Evolutionary conservation across 2,888 invertebrate species (phyloP).

Genomic region (Lapara coniferarum): DNA sequence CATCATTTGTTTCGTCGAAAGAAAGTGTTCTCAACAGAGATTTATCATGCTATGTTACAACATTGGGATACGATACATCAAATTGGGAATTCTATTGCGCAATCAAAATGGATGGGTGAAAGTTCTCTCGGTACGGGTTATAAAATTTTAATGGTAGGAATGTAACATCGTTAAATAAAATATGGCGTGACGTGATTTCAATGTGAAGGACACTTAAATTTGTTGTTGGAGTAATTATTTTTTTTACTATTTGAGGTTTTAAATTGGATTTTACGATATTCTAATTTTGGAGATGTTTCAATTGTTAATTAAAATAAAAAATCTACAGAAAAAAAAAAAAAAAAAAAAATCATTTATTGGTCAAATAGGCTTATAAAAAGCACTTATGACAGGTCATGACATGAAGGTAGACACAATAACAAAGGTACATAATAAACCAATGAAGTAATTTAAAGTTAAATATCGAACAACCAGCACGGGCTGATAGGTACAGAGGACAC

Average conservation of each 20-base stretch:
- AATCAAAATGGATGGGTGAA: constrained; percentile 19
- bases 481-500: no score
- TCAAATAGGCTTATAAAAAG: no score
- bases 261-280: no score
- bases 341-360: no score
- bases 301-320: no score
- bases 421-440: no score
- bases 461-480: no score
- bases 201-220: constrained; percentile 13
- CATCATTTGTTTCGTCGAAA: constrained; percentile 73
- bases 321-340: no score
- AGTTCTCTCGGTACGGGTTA: constrained; percentile 16
- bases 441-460: no score
- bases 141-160: constrained; percentile 20
- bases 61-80: constrained; percentile 22
- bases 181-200: constrained; percentile 7
- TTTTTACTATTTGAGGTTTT: background rate
- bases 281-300: no score
- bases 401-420: no score
- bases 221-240: background rate
- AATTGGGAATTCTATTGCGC: constrained; percentile 19
- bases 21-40: constrained; percentile 76
- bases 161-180: constrained; percentile 16
- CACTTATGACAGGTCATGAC: no score
- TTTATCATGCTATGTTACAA: constrained; percentile 58